These are phyloP conservation scores for Rhinoraja longicauda DNA, from an alignment of 2,797 vertebrate genomes.

Conservation along the genomic window DNA sequence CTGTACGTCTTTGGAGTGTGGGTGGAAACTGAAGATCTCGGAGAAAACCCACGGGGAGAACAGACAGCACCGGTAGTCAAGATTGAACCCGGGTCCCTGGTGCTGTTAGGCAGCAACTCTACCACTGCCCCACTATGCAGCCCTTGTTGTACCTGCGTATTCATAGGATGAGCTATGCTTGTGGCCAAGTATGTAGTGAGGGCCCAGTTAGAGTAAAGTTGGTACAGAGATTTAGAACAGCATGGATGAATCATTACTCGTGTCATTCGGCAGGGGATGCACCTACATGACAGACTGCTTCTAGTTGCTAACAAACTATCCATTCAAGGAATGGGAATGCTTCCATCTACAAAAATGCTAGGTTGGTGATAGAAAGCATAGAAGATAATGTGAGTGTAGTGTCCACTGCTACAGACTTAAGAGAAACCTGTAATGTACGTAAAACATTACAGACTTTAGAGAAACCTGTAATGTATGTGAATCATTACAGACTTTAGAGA, in stretches of 20 bases:
- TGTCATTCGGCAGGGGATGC: neutral
- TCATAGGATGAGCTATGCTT: neutral
- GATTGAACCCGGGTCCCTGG: no score
- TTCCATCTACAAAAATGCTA: neutral
- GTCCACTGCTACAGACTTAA: neutral
- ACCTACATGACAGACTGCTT: neutral
- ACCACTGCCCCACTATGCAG: no score
- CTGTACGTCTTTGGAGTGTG: no score
- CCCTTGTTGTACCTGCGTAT: neutral
- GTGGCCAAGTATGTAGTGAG: neutral
- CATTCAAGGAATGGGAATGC: neutral
- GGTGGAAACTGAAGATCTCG: no score
- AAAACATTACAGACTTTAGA: neutral
- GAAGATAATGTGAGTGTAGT: neutral
- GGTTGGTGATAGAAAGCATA: neutral
- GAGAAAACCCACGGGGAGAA: no score
- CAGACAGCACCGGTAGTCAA: no score
- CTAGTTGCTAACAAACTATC: neutral
- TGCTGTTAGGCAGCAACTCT: no score
- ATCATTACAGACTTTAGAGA: neutral
- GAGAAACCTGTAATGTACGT: neutral
- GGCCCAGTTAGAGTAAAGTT: neutral
- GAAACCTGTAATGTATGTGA: no score
- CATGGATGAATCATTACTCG: neutral
- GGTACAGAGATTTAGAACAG: neutral